Base-by-base conservation (phyloP, 2,113 vertebrate species). In the Agapornis roseicollis region DNA sequence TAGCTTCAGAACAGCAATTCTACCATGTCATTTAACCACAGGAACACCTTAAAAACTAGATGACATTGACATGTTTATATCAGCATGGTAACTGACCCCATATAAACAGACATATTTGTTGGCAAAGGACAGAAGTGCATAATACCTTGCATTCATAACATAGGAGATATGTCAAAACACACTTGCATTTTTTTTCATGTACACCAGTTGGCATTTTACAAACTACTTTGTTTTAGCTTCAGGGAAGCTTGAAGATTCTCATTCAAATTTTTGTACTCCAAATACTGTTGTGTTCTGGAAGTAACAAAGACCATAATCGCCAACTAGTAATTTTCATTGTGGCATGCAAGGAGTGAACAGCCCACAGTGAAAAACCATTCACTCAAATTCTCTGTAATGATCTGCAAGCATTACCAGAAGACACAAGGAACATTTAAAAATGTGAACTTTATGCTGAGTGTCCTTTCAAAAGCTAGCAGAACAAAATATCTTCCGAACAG, bases 381-480 rank as follows among this genome's bases (percentile, higher is more conserved):
- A 35, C 14, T 13, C 49, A 17, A 50, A 49, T 47, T 70, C 18
- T 69, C 78, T 94, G 90, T 79, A 89, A 89, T 87, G 27, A 90
- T 68, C 52, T 39, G 72, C 70, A 84, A 85, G 53, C 44, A 37
- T 89, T 92, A 79, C 42, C 80, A 86, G 29, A 76, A 88, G 22
- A 91, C 60, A 76, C 22, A 83, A 79, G 52, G 13, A 90, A 88
- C 46, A 68, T 77, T 76, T 22, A 5, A 66, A 89, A 94, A 64
- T 8, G 37, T 18, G 28, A 96, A 81, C 47, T 83, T 80, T 46
- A 72, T 15, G 61, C 37, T 55, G 47, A 90, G 65, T 93, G 93
- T 85, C 76, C 61, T 95, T 89, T 81, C 46, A 85, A 89, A 95
- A 96, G 89, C 74, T 88, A 94, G 85, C 93, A 92, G 79, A 87